Percentiles rank a stretch among this genome's conserved stretches.
Evolutionary conservation across 2,888 invertebrate species (phyloP).

Genomic region (Oxyscelio sp.): DNA sequence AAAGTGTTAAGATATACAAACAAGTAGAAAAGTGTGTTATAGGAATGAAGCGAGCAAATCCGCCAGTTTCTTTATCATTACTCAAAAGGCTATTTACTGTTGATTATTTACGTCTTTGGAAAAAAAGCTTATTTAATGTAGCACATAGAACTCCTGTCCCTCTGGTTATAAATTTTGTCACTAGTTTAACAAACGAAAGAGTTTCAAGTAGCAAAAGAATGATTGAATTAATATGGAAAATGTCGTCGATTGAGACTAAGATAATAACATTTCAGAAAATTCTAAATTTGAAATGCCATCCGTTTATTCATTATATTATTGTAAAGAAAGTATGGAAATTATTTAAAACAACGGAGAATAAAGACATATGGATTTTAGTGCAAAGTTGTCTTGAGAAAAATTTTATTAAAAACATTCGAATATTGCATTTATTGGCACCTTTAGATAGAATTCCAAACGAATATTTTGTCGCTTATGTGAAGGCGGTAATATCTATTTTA

Average conservation of each 20-base stretch:
- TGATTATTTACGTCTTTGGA: too few relatives aligned
- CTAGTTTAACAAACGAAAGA: conserved; percentile 72
- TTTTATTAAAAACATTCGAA: conserved; percentile 60
- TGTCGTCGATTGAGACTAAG: conserved; percentile 72
- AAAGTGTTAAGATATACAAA: too few relatives aligned
- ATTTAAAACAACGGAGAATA: conserved; percentile 74
- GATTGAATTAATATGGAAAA: conserved; percentile 79
- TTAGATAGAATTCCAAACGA: conserved; percentile 52
- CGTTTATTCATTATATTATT: conserved; percentile 80
- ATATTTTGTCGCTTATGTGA: conserved; percentile 76
- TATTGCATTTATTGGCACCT: conserved; percentile 27
- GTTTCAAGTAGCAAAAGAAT: conserved; percentile 84
- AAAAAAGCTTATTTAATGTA: too few relatives aligned
- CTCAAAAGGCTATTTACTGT: too few relatives aligned
- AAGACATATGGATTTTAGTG: conserved; percentile 76
- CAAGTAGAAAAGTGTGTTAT: too few relatives aligned
- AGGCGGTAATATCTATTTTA: conserved; percentile 62
- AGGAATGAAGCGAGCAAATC: too few relatives aligned
- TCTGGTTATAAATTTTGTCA: conserved; percentile 77
- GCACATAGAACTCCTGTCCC: neutral
- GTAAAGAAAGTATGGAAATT: conserved; percentile 56
- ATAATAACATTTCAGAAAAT: conserved; percentile 58
- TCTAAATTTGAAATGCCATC: conserved; percentile 77
- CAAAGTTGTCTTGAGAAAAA: conserved; percentile 68
- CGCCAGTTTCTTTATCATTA: too few relatives aligned